Evolutionary conservation across 1,140 invertebrate species (phyloP), one percentile per base, ranked within the genome.

Genomic region (Drosophila cardini): DNA sequence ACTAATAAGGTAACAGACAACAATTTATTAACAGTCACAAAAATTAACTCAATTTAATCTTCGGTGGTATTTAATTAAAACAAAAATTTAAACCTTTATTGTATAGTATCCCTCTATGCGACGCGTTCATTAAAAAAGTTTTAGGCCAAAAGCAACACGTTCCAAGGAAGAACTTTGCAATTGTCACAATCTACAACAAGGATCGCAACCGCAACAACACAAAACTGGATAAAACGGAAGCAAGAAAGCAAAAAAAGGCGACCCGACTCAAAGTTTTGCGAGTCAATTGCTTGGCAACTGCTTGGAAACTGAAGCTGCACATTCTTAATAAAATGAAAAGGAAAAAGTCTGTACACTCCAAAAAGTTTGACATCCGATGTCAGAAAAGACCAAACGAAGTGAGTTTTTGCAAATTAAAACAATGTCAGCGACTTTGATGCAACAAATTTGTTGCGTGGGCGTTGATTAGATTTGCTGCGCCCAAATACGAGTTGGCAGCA

Each of bases 141-240:
- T 79, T 36, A 61, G 58, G 63, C 40, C 72, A 80, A 80, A 75
- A 76, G 80, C 80, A 83, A 83, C 80, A 83, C 80, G 80, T 76
- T 62, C 61, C 67, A 67, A 18, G 60, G 38, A 45, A 62, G 80
- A 83, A 60, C 74, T 83, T 84, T 69, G 67, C 80, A 71, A 83
- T 84, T 83, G 80, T 83, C 80, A 83, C 76, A 84, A 84, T 84
- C 72, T 84, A 65, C 83, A 84, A 84, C 80, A 84, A 80, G 72
- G 57, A 64, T 64, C 56, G 68, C 69, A 82, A 78, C 79, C 80
- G 72, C 80, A 84, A 32, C 46, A 63, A 53, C 16, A 21, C 38
- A 55, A 56, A 26, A 53, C n/a, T 52, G 5, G 9, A 18, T 32
- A 34, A 38, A 6, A 10, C 0, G 4, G 30, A 15, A 52, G 11